Evolutionary conservation across 2,888 invertebrate species (phyloP), one percentile per base, ranked within the genome.

Genomic region (Trachelus tabidus): DNA sequence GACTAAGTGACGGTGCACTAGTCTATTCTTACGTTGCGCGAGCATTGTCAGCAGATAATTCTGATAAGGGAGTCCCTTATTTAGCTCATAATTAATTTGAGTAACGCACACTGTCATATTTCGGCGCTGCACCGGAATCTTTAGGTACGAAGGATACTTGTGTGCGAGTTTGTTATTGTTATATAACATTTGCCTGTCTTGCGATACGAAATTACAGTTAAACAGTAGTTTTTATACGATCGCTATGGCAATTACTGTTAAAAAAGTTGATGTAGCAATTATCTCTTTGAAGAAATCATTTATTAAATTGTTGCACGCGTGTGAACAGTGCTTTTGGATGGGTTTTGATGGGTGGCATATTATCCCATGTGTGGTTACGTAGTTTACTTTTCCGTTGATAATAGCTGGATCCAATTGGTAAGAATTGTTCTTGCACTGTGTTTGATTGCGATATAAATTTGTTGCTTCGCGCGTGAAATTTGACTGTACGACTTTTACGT

Each of bases 31-130:
- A 56, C 56, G 23, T 56, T 71, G 71, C 12, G 23, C 71, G 31
- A 23, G 31, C 83, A 78, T 77, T 79, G 83, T 81, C 83, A 79
- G 79, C 75, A 80, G 80, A 81, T 83, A 81, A 83, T 34, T 77
- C 73, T 76, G 73, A 68, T 34, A 75, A 34, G 69, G 34, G 69
- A 56, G 23, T 56, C 23, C 23, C 2, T 56, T 56, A 56, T 56
- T 23, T 11, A 12, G 12, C 23, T 9, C 31, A 23, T 71, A 71
- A 71, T 71, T 71, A 71, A 71, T 71, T 23, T 31, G 71, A 30
- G 71, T 9, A 33, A 33, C 71, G 71, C 30, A 0, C 2, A 30
- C 30, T 30, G 71, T 69, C 40, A 23, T 40, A 23, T 40, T 40
- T 15, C 40, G 40, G 23, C 40, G 40, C 6, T 23, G 40, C 15